phyloP scores from a whole-genome alignment of 2,888 invertebrate species.

The Ashinkailepas kermadecensis region DNA sequence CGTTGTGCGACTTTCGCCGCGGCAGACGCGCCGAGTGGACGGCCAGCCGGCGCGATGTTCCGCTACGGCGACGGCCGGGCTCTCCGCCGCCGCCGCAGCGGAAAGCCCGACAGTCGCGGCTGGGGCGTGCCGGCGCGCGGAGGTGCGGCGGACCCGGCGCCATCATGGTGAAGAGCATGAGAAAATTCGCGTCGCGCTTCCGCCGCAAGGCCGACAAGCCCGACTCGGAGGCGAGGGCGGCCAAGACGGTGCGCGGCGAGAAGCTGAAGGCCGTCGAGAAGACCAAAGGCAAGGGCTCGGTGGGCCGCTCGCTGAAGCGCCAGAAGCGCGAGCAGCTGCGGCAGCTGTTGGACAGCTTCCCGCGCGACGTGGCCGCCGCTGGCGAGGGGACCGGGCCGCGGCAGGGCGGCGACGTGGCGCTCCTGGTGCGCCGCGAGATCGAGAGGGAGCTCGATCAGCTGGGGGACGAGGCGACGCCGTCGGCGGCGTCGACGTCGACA shows the following conservation, averaged over 20 bases:
- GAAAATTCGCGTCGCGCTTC: neutral
- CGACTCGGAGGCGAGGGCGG: neutral
- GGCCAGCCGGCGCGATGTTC: slow-evolving; percentile 5
- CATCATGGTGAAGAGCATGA: slow-evolving; percentile 14
- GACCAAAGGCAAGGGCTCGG: slow-evolving; percentile 11
- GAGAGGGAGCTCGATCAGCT: slow-evolving; percentile 4
- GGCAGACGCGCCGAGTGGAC: neutral
- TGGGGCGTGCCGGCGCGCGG: neutral
- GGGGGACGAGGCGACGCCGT: neutral
- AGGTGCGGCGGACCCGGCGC: neutral
- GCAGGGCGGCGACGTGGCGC: neutral
- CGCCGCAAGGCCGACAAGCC: neutral
- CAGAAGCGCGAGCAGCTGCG: slow-evolving; percentile 29
- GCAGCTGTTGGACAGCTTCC: slow-evolving; percentile 31
- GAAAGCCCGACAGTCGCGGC: neutral
- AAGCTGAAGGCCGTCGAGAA: slow-evolving; percentile 9
- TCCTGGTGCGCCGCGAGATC: neutral
- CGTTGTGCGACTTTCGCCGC: neutral
- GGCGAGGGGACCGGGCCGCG: neutral
- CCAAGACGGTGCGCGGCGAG: neutral
- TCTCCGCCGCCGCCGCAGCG: neutral
- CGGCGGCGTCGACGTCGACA: neutral
- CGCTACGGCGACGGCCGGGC: neutral
- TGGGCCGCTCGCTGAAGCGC: slow-evolving; percentile 7
- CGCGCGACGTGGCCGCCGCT: slow-evolving; percentile 23